Conservation (phyloP, 2,113 vertebrate genomes). For the Phylloscopus trochiloides region DNA sequence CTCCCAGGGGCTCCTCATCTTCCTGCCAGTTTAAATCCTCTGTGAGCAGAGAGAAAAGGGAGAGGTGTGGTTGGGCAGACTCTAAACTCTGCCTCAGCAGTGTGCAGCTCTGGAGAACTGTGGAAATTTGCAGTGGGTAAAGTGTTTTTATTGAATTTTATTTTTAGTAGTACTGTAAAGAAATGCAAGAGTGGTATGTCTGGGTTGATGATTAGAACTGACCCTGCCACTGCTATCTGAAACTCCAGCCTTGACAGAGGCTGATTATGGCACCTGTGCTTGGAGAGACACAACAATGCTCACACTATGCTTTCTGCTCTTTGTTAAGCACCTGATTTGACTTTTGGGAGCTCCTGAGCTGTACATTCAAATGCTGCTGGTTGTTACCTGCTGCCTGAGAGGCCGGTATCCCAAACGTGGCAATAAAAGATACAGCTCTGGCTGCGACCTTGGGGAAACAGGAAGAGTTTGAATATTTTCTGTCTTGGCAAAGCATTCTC, state of each 20-base stretch:
- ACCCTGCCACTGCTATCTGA: background rate
- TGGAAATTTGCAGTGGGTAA: background rate
- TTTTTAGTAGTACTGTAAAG: background rate
- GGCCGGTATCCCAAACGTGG: accelerated
- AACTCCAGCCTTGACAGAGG: background rate
- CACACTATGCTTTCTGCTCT: background rate
- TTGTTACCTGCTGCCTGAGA: background rate
- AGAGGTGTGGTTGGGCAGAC: accelerated
- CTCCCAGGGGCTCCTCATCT: background rate
- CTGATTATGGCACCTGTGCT: background rate
- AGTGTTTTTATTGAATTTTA: background rate
- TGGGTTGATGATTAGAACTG: background rate
- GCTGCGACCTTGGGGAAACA: background rate
- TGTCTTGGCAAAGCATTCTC: background rate
- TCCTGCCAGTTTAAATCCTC: background rate
- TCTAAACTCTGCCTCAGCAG: background rate
- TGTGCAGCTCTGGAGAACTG: background rate
- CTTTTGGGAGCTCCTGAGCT: background rate
- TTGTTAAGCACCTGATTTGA: background rate
- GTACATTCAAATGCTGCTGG: background rate
- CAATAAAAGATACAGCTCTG: background rate
- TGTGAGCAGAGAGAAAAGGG: background rate
- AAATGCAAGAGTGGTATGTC: background rate
- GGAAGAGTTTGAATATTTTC: background rate
- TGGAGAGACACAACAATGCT: background rate